Conservation (phyloP, 2,113 vertebrate species). For the Hippopotamus amphibius region DNA sequence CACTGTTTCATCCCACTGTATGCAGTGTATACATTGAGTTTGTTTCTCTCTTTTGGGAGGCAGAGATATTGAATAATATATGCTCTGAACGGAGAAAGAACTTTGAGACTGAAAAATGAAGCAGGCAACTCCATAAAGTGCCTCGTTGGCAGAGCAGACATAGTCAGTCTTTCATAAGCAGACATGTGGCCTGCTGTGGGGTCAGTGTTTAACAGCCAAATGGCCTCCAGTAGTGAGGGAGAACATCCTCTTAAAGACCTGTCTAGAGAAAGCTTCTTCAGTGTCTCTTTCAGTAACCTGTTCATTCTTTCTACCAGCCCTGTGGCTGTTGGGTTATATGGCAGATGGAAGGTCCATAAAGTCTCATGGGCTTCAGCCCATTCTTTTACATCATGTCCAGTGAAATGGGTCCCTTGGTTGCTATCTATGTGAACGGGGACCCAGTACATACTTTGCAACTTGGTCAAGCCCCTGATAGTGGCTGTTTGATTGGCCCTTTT, state of each 20-base stretch:
- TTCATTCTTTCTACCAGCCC: not conserved
- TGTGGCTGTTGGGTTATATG: not conserved
- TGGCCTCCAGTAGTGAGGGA: not conserved
- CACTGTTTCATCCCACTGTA: not conserved
- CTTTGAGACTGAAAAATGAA: not conserved
- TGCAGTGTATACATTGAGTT: not conserved
- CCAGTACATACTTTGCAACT: not conserved
- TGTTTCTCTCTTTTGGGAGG: not conserved
- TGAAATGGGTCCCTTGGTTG: not conserved
- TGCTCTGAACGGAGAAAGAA: not conserved
- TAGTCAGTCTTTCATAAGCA: not conserved
- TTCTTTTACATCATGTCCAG: not conserved
- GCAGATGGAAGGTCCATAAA: not conserved
- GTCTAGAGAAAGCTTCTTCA: not conserved
- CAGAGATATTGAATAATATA: not conserved
- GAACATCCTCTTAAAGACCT: not conserved
- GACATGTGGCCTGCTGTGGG: not conserved
- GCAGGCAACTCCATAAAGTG: not conserved
- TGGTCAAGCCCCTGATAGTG: not conserved
- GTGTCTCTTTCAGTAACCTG: not conserved
- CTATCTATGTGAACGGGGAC: not conserved
- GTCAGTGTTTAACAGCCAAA: not conserved
- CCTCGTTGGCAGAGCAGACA: too few relatives aligned
- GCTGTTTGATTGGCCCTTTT: not conserved
- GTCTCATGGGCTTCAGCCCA: not conserved